These are phyloP conservation scores for Monarcha castaneiventris DNA, from an alignment of 2,113 vertebrate species.

Conservation along the genomic window DNA sequence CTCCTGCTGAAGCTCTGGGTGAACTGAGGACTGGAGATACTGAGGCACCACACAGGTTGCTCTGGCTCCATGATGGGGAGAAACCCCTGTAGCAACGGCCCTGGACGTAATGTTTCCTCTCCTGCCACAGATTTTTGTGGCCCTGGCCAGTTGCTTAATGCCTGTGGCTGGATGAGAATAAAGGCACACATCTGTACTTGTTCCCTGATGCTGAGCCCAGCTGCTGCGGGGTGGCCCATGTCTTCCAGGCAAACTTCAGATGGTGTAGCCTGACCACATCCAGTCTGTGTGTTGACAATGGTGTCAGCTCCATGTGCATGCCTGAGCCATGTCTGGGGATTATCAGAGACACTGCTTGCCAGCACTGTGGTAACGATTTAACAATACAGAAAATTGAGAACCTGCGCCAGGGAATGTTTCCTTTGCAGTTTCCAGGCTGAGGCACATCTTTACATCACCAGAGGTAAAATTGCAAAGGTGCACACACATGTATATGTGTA, in stretches of 20 bases:
- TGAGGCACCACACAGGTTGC: not conserved
- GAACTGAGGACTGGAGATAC: not conserved
- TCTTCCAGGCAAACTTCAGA: not conserved
- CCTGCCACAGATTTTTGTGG: not conserved
- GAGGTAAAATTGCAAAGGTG: not conserved
- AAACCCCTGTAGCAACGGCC: accelerated
- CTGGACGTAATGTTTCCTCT: accelerated
- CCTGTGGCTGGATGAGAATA: not conserved
- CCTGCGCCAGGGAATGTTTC: not conserved
- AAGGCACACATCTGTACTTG: not conserved
- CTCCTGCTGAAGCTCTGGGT: not conserved
- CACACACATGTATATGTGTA: not conserved
- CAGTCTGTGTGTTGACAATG: not conserved
- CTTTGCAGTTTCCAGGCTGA: not conserved
- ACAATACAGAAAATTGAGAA: not conserved
- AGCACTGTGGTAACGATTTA: not conserved
- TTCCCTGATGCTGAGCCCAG: not conserved
- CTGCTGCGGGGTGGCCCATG: not conserved
- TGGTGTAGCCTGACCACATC: not conserved
- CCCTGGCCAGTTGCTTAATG: not conserved
- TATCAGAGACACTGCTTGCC: not conserved
- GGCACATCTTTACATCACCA: not conserved
- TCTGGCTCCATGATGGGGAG: not conserved
- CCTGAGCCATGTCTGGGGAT: not conserved
- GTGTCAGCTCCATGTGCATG: not conserved